These are phyloP conservation scores for Plebejus argus DNA, from an alignment of 2,888 invertebrate genomes.

Conservation along the genomic window DNA sequence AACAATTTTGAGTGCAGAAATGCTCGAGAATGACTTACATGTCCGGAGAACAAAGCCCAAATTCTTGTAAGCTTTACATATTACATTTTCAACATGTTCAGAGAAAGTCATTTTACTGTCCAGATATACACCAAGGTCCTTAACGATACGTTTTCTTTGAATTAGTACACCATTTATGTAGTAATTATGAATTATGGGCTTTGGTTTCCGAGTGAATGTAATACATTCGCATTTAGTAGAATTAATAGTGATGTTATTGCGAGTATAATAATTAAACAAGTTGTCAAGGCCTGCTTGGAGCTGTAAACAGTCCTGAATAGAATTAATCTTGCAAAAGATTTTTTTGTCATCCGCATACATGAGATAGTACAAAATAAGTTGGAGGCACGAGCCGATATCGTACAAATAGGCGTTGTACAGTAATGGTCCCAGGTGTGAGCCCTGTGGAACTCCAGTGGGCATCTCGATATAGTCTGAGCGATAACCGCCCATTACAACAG, in stretches of 20 bases:
- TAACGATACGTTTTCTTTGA: background rate
- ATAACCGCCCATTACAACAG: conserved; percentile 34
- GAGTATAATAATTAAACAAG: conserved; percentile 26
- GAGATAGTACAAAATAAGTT: conserved; percentile 20
- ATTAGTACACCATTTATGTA: background rate
- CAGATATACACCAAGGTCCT: background rate
- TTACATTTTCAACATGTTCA: background rate
- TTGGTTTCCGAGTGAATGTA: conserved; percentile 6
- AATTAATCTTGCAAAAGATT: conserved; percentile 32
- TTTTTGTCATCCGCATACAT: conserved; percentile 39
- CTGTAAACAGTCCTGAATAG: conserved; percentile 28
- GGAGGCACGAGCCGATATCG: conserved; percentile 36
- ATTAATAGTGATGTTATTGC: conserved; percentile 33
- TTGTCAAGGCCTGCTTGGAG: conserved; percentile 32
- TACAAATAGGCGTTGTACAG: conserved; percentile 42
- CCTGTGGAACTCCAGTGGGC: conserved; percentile 43
- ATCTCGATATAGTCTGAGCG: conserved; percentile 36
- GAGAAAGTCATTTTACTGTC: background rate
- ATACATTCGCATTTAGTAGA: conserved; percentile 28
- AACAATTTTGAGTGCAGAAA: background rate
- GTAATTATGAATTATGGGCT: background rate
- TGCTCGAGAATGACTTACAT: background rate
- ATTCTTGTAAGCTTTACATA: too few species aligned
- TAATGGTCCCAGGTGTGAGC: conserved; percentile 43
- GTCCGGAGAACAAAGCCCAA: too few species aligned